These are phyloP conservation scores for Timandra comae DNA, from an alignment of 2,888 invertebrate species.

Conservation along the genomic window DNA sequence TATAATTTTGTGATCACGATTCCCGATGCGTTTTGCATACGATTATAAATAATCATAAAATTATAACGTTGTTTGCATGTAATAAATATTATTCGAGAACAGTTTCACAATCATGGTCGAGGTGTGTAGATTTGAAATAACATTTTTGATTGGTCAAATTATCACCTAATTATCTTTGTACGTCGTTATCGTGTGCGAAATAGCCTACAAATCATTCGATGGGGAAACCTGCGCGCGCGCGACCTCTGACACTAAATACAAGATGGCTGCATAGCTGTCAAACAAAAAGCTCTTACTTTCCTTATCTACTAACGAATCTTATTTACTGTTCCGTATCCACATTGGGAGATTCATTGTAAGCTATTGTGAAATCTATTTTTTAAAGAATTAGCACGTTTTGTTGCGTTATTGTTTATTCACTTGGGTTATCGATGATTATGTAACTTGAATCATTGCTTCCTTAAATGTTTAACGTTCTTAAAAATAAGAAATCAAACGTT, in stretches of 20 bases:
- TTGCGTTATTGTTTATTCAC: conserved; percentile 29
- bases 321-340: conserved; percentile 39
- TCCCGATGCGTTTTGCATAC: too few species aligned
- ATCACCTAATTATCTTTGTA: conserved; percentile 38
- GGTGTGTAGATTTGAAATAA: conserved; percentile 26
- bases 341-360: conserved; percentile 42
- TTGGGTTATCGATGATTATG: conserved; percentile 24
- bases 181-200: conserved; percentile 42
- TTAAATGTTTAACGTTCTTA: conserved; percentile 9
- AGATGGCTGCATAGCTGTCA: conserved; percentile 63
- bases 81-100: not conserved
- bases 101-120: conserved; percentile 19
- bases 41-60: too few species aligned
- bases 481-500: too few species aligned
- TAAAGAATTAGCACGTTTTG: conserved; percentile 40
- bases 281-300: conserved; percentile 65
- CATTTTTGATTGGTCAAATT: conserved; percentile 29
- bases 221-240: conserved; percentile 56
- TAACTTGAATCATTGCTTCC: conserved; percentile 17
- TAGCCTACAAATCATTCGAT: conserved; percentile 50
- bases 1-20: too few species aligned
- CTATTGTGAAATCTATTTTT: conserved; percentile 38
- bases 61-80: too few species aligned
- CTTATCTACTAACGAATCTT: conserved; percentile 54
- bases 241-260: conserved; percentile 63